These are phyloP conservation scores for Semnornis frantzii DNA, from an alignment of 2,113 vertebrate genomes.

Conservation along the genomic window DNA sequence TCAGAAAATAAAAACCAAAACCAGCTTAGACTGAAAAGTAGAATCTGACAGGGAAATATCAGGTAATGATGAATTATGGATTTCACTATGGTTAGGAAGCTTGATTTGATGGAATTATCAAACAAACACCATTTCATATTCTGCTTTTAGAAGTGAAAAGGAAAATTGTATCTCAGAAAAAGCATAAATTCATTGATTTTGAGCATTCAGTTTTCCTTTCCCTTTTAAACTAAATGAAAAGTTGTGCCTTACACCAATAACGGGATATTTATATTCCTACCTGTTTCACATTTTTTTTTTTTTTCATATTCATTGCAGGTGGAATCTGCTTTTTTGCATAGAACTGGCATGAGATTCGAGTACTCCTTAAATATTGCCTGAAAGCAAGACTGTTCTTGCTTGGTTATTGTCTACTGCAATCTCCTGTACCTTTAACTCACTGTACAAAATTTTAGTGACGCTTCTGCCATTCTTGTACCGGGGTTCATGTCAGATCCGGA, in stretches of 20 bases:
- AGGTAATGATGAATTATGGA: not conserved
- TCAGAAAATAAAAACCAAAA: not conserved
- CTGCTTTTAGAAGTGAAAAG: not conserved
- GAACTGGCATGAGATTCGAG: not conserved
- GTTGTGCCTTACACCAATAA: not conserved
- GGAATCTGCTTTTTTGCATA: not conserved
- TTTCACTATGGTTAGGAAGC: not conserved
- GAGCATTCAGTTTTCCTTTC: not conserved
- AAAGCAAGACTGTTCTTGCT: not conserved
- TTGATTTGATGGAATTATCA: not conserved
- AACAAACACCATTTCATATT: not conserved
- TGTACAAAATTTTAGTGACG: not conserved
- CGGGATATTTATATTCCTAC: not conserved
- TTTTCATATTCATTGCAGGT: not conserved
- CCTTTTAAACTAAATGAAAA: not conserved
- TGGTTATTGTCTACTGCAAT: not conserved
- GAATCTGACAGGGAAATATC: not conserved
- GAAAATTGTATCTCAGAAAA: not conserved
- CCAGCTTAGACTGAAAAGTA: not conserved
- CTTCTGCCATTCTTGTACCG: not conserved
- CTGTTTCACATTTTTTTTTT: not conserved
- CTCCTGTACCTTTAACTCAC: not conserved
- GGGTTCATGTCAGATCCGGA: not conserved
- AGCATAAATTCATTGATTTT: not conserved
- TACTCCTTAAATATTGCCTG: not conserved